Conservation (phyloP, 2,888 invertebrate genomes). For the Spodoptera exigua region DNA sequence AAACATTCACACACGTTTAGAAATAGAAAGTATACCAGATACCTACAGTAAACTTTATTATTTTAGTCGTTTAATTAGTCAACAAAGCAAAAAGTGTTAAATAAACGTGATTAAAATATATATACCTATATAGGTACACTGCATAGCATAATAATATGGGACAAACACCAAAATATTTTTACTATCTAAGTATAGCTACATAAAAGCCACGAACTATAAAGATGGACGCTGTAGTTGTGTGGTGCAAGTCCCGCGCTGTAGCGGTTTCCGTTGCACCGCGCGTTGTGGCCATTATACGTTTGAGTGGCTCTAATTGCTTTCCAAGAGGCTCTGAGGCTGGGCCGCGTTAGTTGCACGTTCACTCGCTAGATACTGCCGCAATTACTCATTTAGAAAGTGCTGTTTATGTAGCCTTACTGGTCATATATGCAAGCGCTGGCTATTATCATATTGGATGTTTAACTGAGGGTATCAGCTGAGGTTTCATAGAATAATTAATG, state of each 20-base stretch:
- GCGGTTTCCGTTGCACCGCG: conserved; percentile 36
- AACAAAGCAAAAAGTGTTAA: no score
- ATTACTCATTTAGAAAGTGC: conserved; percentile 42
- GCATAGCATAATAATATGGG: no score
- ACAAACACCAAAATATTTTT: no score
- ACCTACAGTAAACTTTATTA: no score
- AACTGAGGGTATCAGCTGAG: background rate
- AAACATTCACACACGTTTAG: no score
- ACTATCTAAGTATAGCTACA: no score
- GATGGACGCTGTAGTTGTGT: conserved; percentile 15
- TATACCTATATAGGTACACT: no score
- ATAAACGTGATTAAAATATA: no score
- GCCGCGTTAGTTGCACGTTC: conserved; percentile 48
- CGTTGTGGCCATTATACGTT: conserved; percentile 61
- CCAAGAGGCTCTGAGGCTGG: conserved; percentile 54
- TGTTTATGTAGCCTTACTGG: conserved; percentile 19
- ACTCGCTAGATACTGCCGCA: conserved; percentile 34
- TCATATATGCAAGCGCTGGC: conserved; percentile 11
- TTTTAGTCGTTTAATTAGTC: no score
- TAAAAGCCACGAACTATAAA: conserved; percentile 4
- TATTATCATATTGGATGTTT: conserved; percentile 10
- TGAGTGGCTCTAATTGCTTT: conserved; percentile 69
- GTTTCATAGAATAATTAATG: background rate
- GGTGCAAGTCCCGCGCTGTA: conserved; percentile 33
- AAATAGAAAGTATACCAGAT: no score